Percentiles rank a stretch among this genome's conserved stretches.
phyloP scores from a whole-genome alignment of 2,888 invertebrate genomes.

The Nipponacmea schrenckii region DNA sequence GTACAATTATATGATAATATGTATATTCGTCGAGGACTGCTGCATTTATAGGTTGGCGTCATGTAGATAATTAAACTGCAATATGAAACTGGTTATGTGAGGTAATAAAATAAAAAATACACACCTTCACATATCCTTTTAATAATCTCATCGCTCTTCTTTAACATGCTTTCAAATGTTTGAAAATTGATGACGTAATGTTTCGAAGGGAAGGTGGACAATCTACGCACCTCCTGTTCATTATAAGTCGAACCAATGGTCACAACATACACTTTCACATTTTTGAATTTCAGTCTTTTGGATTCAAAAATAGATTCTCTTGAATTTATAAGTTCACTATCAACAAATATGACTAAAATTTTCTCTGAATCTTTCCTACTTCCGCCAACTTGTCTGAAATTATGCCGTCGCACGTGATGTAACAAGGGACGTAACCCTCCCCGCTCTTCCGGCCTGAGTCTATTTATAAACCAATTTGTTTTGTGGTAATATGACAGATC shows the following conservation, averaged over 20 bases:
- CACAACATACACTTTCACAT: slow-evolving; percentile 11
- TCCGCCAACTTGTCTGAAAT: slow-evolving; percentile 4
- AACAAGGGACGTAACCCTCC: not conserved
- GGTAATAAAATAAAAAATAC: slow-evolving; percentile 1
- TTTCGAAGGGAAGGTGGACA: not conserved
- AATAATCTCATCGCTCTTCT: not conserved
- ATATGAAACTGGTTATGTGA: no score
- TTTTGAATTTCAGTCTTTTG: slow-evolving; percentile 21
- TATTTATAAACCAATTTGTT: not conserved
- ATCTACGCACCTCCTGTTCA: not conserved
- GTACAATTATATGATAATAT: no score
- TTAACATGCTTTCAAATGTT: not conserved
- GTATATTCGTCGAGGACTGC: no score
- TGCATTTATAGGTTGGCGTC: no score
- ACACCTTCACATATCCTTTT: not conserved
- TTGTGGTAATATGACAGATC: not conserved
- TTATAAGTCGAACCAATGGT: not conserved
- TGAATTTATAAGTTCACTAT: slow-evolving; percentile 19
- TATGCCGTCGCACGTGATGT: slow-evolving; percentile 3
- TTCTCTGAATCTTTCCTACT: slow-evolving; percentile 20
- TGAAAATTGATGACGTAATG: slow-evolving; percentile 3
- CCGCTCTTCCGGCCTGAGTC: not conserved
- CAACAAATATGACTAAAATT: slow-evolving; percentile 30
- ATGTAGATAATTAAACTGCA: no score
- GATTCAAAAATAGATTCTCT: slow-evolving; percentile 22